These are phyloP conservation scores for Alethe diademata DNA, from an alignment of 2,113 vertebrate species.

Conservation along the genomic window DNA sequence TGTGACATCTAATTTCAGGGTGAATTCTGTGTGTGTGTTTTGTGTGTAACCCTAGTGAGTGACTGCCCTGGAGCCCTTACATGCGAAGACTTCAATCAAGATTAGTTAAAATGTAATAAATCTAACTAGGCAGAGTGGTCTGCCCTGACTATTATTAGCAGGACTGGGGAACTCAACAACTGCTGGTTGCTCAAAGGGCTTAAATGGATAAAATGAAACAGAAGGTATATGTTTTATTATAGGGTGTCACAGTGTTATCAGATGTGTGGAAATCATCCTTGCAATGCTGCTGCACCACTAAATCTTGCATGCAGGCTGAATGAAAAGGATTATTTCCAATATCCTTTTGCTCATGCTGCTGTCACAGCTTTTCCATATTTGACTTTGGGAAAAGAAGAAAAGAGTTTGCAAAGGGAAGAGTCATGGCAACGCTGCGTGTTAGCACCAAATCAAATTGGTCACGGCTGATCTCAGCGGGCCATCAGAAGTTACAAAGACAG, in stretches of 20 bases:
- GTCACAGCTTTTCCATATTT: constrained; percentile 51
- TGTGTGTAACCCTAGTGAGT: constrained; percentile 44
- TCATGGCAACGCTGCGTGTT: background rate
- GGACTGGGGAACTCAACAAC: constrained; percentile 59
- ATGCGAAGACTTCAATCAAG: constrained; percentile 52
- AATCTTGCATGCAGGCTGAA: constrained; percentile 42
- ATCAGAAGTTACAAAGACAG: background rate
- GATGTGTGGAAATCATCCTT: constrained; percentile 63
- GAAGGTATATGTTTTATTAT: constrained; percentile 66
- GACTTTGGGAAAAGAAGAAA: constrained; percentile 37
- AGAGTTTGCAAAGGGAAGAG: constrained; percentile 2
- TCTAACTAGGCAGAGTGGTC: constrained; percentile 62
- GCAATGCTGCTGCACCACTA: constrained; percentile 53
- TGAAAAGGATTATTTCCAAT: constrained; percentile 62
- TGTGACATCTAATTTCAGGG: background rate
- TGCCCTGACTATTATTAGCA: constrained; percentile 52
- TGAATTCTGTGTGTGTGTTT: background rate
- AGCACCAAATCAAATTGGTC: background rate
- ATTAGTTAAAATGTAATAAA: constrained; percentile 71
- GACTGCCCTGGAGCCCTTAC: constrained; percentile 12
- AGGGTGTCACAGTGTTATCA: constrained; percentile 60
- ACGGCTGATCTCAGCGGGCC: background rate
- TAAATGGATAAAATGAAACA: constrained; percentile 69
- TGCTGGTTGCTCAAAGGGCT: constrained; percentile 68
- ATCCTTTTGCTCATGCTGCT: constrained; percentile 49